These are phyloP conservation scores for Xyliphius kryptos DNA, from an alignment of 2,113 vertebrate genomes.

Conservation along the genomic window DNA sequence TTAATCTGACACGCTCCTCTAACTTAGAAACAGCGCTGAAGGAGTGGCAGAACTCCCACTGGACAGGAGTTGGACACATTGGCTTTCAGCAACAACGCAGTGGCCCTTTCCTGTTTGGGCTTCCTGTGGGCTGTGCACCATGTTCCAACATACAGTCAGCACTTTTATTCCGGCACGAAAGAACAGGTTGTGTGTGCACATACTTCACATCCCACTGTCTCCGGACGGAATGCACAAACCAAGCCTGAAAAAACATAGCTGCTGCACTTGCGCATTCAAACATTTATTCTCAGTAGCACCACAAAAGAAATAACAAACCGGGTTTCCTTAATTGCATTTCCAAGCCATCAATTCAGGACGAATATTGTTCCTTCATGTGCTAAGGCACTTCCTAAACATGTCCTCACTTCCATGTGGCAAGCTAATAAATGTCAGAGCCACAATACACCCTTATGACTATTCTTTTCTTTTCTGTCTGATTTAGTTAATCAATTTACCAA, in stretches of 20 bases:
- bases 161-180: constrained; percentile 47
- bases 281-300: background rate
- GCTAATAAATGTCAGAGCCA: constrained; percentile 40
- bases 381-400: constrained; percentile 49
- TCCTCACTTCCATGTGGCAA: constrained; percentile 31
- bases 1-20: constrained; percentile 17
- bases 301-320: constrained; percentile 34
- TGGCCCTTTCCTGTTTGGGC: constrained; percentile 55
- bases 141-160: constrained; percentile 48
- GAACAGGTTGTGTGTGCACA: constrained; percentile 43
- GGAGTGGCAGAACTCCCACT: constrained; percentile 43
- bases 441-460: constrained; percentile 17
- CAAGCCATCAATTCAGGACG: constrained; percentile 41
- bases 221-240: background rate
- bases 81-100: constrained; percentile 53
- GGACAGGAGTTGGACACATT: constrained; percentile 40
- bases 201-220: background rate
- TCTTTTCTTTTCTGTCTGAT: constrained; percentile 8
- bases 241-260: background rate
- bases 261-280: background rate
- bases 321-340: constrained; percentile 43
- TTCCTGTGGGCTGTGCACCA: constrained; percentile 53
- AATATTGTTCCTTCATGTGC: constrained; percentile 45
- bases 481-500: constrained; percentile 4
- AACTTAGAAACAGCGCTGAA: constrained; percentile 38